Conservation (phyloP, 2,113 vertebrate species). For the Orycteropus afer region DNA sequence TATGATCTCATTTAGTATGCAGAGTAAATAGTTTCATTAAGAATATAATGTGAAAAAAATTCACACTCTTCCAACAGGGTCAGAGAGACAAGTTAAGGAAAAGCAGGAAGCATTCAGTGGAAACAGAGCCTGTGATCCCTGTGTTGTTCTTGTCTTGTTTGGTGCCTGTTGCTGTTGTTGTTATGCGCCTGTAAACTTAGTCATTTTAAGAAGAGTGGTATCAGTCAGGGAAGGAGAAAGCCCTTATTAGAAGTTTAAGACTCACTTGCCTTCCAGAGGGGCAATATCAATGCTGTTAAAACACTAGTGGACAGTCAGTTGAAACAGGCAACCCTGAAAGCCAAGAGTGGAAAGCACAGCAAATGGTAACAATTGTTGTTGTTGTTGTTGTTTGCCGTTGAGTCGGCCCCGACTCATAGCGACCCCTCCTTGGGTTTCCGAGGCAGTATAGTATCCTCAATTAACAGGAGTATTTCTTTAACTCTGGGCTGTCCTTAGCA, state of each 20-base stretch:
- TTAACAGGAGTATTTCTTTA: neutral
- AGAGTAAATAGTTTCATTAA: conserved; percentile 69
- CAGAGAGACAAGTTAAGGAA: neutral
- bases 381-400: too few species aligned
- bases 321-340: neutral
- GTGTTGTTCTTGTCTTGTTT: neutral
- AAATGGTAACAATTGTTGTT: neutral
- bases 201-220: conserved; percentile 3
- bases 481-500: neutral
- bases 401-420: too few species aligned
- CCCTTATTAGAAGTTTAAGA: neutral
- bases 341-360: neutral
- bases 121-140: neutral
- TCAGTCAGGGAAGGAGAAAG: conserved; percentile 28
- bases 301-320: neutral
- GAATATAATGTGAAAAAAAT: conserved; percentile 60
- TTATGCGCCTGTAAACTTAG: neutral
- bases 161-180: too few species aligned
- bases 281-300: neutral
- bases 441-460: too few species aligned
- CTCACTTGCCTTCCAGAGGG: neutral
- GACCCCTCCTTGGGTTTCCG: too few species aligned
- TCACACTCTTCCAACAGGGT: conserved; percentile 19
- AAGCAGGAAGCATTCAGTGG: neutral
- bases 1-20: conserved; percentile 65